A percentile compares a stretch with the other conserved stretches of the same genome.
Evolutionary conservation across 2,113 vertebrate genomes (phyloP).

Genomic region (mouse (Mus musculus)): GRCm39 chr13:58855501-58856000

Average conservation of each 20-base stretch:
- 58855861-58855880: not conserved
- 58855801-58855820: not conserved
- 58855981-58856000: not conserved
- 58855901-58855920: not conserved
- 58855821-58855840: not conserved
- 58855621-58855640: not conserved
- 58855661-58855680: not conserved
- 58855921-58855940: slow-evolving; percentile 22
- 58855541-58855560: not conserved
- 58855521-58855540: not conserved
- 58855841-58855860: not conserved
- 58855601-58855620: not conserved
- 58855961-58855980: not conserved
- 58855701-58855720: not conserved
- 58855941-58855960: slow-evolving; percentile 45
- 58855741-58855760: not conserved
- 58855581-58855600: not conserved
- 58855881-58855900: slow-evolving; percentile 7
- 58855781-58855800: too few relatives aligned
- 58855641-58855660: not conserved
- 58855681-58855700: not conserved
- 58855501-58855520: not conserved
- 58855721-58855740: not conserved
- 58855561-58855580: not conserved
- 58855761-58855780: not conserved